Evolutionary conservation across 1,140 invertebrate genomes (phyloP).

Genomic region (Trichomalopsis sarcophagae): DNA sequence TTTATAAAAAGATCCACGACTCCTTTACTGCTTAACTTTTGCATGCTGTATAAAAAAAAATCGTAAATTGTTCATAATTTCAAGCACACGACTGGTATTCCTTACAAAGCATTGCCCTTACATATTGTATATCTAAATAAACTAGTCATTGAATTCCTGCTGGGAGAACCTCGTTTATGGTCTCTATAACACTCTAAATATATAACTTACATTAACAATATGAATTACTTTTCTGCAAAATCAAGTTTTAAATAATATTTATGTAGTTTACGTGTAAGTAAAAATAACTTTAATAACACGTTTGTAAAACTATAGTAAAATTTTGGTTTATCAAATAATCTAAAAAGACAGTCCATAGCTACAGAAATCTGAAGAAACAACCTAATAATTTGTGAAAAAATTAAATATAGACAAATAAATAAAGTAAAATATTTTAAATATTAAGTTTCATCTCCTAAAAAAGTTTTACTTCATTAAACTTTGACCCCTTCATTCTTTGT

Average conservation of each 20-base stretch:
- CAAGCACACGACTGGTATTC: conserved; percentile 33
- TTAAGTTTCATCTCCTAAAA: too few species aligned
- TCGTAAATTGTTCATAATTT: conserved; percentile 49
- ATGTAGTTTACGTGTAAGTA: too few species aligned
- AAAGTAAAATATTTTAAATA: too few species aligned
- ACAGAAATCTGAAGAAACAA: too few species aligned
- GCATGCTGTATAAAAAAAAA: conserved; percentile 42
- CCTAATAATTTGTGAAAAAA: neutral
- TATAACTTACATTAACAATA: neutral
- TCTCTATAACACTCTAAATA: neutral
- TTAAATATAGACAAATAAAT: too few species aligned
- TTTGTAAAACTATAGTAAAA: too few species aligned
- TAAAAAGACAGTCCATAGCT: neutral
- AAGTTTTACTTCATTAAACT: too few species aligned
- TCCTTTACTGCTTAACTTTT: conserved; percentile 10
- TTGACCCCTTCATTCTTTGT: too few species aligned
- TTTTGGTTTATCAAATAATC: neutral
- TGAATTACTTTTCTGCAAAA: neutral
- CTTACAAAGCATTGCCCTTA: neutral
- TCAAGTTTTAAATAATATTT: neutral
- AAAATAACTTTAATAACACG: too few species aligned
- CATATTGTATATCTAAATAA: neutral
- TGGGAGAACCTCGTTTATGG: neutral
- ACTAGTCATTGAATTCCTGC: neutral
- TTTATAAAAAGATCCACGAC: conserved; percentile 45